Base-by-base conservation (phyloP, 2,797 vertebrate species). In the Hemibagrus guttatus region DNA sequence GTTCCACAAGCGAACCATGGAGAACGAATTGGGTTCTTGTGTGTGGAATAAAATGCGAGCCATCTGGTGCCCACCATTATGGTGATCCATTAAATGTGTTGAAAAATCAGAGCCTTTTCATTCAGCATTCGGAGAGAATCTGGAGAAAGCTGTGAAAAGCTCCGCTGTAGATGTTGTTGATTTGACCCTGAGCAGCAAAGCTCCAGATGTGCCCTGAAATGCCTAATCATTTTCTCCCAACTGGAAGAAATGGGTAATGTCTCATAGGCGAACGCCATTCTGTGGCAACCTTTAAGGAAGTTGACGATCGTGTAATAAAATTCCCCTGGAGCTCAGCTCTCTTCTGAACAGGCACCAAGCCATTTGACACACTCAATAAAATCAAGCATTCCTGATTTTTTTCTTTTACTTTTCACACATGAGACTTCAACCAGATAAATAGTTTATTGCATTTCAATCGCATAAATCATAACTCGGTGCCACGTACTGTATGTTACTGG, bases 371-470 rank as follows among this genome's bases (percentile, higher is more conserved):
- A 42, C 76, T 81, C 76, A 80, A 71, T 87, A 81, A 87, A 81
- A 61, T 16, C 35, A 31, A 35, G 3, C 74, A 71, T 83, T 84
- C n/a, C 46, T 81, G 21, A 17, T 12, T 11, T 28, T 52, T 64
- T 64, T 16, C 39, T 26, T 35, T 35, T 49, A 23, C 66, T 63
- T 63, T 58, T 13, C 12, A 75, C 68, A 80, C 68, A 54, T 5
- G 35, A 64, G 31, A 83, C 52, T 85, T 46, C 71, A 85, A 93
- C 92, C 93, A 94, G 89, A 95, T 94, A 94, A 94, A 95, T 94
- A 94, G 91, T 95, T 95, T 93, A 94, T 95, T 96, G 87, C 88
- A 49, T 49, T 90, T 83, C 89, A 87, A 85, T 39, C 81, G 81
- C 68, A 90, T 90, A 86, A 89, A 91, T 71, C 92, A 88, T 91